Conservation (phyloP, 2,888 invertebrate species). For the Tipula unca region DNA sequence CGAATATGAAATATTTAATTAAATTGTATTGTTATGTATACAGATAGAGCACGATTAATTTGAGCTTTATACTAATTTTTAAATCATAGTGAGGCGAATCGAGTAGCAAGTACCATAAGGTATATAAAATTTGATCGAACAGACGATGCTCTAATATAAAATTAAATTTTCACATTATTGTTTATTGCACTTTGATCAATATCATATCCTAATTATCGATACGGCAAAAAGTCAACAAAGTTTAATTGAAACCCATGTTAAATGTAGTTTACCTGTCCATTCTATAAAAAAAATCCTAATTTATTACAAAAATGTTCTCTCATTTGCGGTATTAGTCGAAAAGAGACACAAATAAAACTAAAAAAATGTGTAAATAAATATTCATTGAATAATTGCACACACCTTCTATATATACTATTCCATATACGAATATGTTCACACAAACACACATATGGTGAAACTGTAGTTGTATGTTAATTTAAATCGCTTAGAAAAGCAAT, state of each 20-base stretch:
- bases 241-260: neutral
- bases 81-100: neutral
- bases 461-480: neutral
- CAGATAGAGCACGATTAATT: neutral
- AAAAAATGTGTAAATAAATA: neutral
- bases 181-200: too few relatives aligned
- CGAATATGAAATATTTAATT: neutral
- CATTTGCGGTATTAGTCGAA: neutral
- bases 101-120: too few relatives aligned
- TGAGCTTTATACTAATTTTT: neutral
- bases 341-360: neutral
- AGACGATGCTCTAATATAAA: too few relatives aligned
- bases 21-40: neutral
- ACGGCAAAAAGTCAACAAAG: neutral
- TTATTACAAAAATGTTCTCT: neutral
- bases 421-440: neutral
- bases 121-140: too few relatives aligned
- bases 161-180: too few relatives aligned
- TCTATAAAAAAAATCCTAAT: neutral
- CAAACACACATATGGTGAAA: neutral
- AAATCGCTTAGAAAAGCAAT: neutral
- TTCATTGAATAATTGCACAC: conserved; percentile 8
- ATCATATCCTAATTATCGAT: too few relatives aligned
- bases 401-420: neutral
- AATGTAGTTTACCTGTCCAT: neutral